Evolutionary conservation across 1,140 invertebrate species (phyloP).

Genomic region (Eulimnadia texana): DNA sequence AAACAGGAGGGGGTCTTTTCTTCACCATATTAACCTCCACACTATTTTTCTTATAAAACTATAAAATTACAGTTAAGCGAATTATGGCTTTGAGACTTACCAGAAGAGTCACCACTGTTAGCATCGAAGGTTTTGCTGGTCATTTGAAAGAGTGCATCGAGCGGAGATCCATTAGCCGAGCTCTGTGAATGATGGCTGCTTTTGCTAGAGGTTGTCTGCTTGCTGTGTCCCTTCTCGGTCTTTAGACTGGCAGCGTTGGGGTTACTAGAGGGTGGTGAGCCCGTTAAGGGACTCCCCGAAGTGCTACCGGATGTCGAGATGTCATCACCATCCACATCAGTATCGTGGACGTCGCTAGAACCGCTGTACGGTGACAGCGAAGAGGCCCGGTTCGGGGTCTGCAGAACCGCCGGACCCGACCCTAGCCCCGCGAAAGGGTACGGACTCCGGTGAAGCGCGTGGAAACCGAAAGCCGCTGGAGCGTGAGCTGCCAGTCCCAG

Average conservation of each 20-base stretch:
- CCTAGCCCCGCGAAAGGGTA: background rate
- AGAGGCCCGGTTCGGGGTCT: background rate
- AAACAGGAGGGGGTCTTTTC: too few relatives aligned
- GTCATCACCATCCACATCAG: background rate
- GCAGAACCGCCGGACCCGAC: background rate
- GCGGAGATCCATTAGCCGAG: conserved; percentile 44
- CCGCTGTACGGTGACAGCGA: conserved; percentile 1
- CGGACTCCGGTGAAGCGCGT: background rate
- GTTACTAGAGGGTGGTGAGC: background rate
- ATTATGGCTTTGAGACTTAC: too few relatives aligned
- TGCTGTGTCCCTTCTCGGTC: background rate
- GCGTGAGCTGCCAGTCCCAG: background rate
- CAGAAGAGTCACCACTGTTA: conserved; percentile 50
- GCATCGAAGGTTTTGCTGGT: conserved; percentile 94
- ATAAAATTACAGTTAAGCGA: too few relatives aligned
- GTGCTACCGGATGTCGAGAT: background rate
- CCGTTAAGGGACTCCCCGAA: background rate
- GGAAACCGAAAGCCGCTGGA: conserved; percentile 1
- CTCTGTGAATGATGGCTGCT: conserved; percentile 18
- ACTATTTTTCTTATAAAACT: too few relatives aligned
- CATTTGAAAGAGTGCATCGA: conserved; percentile 94
- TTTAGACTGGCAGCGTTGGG: background rate
- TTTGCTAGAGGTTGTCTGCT: conserved; percentile 18
- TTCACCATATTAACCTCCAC: too few relatives aligned
- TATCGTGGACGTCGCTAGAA: background rate